Base-by-base conservation (phyloP, 2,113 vertebrate species). In the Sebastes schlegelii region DNA sequence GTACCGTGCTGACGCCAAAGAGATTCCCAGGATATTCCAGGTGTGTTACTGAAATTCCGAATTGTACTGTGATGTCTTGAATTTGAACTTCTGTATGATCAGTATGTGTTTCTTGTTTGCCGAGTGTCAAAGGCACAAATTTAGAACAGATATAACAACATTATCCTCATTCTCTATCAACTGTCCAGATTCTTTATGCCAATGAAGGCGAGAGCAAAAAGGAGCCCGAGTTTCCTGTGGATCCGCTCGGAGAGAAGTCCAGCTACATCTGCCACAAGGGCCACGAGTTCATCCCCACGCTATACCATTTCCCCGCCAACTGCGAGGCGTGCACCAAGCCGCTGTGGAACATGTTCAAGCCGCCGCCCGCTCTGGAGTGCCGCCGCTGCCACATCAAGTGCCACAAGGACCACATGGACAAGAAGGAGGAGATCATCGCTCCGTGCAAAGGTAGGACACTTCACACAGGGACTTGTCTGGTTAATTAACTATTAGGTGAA, bases 331-430 rank as follows among this genome's bases (percentile, higher is more conserved):
- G 98, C 88, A 99, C 99, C 95, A 99, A 99, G 91, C 98, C 98
- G 0, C 88, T 99, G 89, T 99, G 98, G 98, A 98, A 99, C 86
- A 98, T 99, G 98, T 99, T 99, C 92, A 99, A 99, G 86, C 98
- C 98, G 5, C 98, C 98, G 40, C 96, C 98, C n/a, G 98, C 98
- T 46, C 93, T 99, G 49, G 98, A 99, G 93, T 99, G 98, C 86
- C 97, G 98, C 17, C 97, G 98, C 91, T 99, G 98, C 94, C 98
- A 99, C 92, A 99, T 99, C 92, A 99, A 99, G 88, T 99, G 98
- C 94, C 98, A 99, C 92, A 99, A 99, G 87, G 98, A 99, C 88
- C 98, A 99, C 94, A 99, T 99, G 98, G 98, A 99, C 93, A 99
- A 96, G 90, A 99, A 99, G 80, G 98, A 99, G 91, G 98, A 99